Evolutionary conservation across 2,888 invertebrate genomes (phyloP), one percentile per base, ranked within the genome.

Genomic region (Phlogophora meticulosa): DNA sequence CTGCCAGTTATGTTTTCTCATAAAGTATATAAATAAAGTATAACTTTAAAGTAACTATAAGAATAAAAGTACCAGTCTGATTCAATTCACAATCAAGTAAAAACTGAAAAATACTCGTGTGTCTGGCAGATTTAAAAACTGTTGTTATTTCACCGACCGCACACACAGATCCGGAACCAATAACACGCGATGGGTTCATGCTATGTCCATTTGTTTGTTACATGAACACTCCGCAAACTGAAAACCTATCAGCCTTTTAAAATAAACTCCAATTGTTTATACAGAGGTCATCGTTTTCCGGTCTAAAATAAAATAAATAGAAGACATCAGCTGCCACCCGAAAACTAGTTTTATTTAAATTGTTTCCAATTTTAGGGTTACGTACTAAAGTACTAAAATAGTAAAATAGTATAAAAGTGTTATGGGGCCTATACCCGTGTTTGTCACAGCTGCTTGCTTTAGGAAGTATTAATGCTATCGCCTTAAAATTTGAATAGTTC

Each of bases 301-400:
- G 9, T 36, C 7, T n/a, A 20, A 28, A 42, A 48, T 36, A 43
- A 43, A 51, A 36, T 9, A 28, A 15, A 42, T 15, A 40, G 10
- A 3, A 2, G 10, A 0, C 24, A 10, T 40, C 40, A 46, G 24
- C 46, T 34, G 60, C 24, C 15, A 2, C 22, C 24, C 59, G 4
- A 40, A 58, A 24, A 40, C n/a, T 55, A 43, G 7, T 32, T 22
- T 15, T 55, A 68, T 68, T 69, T 32, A 32, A 46, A 45, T 62
- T 20, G 34, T 22, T 24, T 5, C 15, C 38, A 38, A 10, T 66
- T 65, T 28, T 28, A 28, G 28, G 28, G 28, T 28, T 28, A 2
- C 28, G 28, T 5, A 5, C 4, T 28, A 28, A 28, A 28, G 5
- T n/a, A n/a, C n/a, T n/a, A n/a, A n/a, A n/a, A n/a, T n/a, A n/a